Percentiles rank a stretch among this genome's conserved stretches.
phyloP scores from a whole-genome alignment of 1,140 invertebrate species.

The Trialeurodes vaporariorum region DNA sequence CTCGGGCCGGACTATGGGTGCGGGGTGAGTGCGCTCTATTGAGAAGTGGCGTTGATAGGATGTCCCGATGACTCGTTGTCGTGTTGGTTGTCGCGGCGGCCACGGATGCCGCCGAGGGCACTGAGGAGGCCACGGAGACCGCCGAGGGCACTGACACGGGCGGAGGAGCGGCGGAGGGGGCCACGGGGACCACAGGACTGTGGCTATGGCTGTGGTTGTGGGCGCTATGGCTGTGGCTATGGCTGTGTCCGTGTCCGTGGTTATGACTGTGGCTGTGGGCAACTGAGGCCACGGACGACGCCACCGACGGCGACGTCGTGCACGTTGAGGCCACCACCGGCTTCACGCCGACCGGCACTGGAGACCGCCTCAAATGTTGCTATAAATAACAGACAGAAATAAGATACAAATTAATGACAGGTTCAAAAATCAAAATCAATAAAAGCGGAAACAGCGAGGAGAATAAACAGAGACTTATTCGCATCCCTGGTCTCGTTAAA shows the following conservation, averaged over 20 bases:
- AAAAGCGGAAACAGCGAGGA: too few species aligned
- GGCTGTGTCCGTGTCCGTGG: too few species aligned
- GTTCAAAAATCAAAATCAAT: too few species aligned
- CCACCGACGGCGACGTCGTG: neutral
- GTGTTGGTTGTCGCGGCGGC: slow-evolving; percentile 15
- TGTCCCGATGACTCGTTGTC: slow-evolving; percentile 38
- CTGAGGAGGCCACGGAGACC: neutral
- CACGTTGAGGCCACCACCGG: neutral
- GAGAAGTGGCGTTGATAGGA: slow-evolving; percentile 38
- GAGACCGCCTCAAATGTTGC: neutral
- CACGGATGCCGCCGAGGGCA: slow-evolving; percentile 3
- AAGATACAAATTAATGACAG: too few species aligned
- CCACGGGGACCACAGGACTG: too few species aligned
- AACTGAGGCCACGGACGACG: neutral
- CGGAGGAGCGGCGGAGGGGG: too few species aligned
- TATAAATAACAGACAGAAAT: too few species aligned
- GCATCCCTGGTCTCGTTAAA: too few species aligned
- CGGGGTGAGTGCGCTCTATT: slow-evolving; percentile 51
- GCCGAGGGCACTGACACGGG: neutral
- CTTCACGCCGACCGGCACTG: neutral
- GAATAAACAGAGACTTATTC: too few species aligned
- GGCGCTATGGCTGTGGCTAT: too few species aligned
- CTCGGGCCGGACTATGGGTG: slow-evolving; percentile 59
- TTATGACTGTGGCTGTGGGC: too few species aligned
- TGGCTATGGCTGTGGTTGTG: too few species aligned